These are phyloP conservation scores for Pelosia muscerda DNA, from an alignment of 2,888 invertebrate species.

Conservation along the genomic window DNA sequence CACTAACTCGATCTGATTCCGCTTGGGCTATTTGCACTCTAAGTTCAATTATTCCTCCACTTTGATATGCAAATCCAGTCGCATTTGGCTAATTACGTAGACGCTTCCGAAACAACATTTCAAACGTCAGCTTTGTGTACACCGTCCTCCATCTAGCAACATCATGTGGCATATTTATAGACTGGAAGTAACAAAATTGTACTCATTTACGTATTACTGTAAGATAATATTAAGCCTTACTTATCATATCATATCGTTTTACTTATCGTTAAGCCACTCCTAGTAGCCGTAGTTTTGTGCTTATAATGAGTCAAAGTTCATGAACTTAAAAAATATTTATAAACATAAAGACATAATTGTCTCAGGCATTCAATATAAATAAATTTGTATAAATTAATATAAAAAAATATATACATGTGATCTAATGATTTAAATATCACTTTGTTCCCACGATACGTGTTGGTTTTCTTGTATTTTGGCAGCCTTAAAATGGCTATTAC, in stretches of 20 bases:
- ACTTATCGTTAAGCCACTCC: background rate
- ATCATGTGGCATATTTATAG: slow-evolving; percentile 5
- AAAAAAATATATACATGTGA: slow-evolving; percentile 32
- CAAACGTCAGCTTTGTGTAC: slow-evolving; percentile 69
- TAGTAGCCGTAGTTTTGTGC: background rate
- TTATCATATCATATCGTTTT: background rate
- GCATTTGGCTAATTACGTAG: slow-evolving; percentile 83
- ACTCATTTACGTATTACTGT: background rate
- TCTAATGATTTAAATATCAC: slow-evolving; percentile 9
- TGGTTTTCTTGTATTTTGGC: slow-evolving; percentile 5
- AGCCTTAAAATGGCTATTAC: background rate
- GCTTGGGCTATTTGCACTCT: slow-evolving; percentile 83
- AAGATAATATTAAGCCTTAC: background rate
- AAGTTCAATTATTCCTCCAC: slow-evolving; percentile 83
- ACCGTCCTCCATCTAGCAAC: slow-evolving; percentile 8
- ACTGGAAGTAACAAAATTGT: background rate
- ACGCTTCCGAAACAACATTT: slow-evolving; percentile 76
- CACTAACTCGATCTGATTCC: slow-evolving; percentile 83
- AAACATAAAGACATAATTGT: background rate
- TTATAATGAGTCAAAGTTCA: background rate
- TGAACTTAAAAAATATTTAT: background rate
- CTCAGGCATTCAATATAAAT: background rate
- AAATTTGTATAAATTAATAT: slow-evolving; percentile 42
- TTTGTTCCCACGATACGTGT: slow-evolving; percentile 7
- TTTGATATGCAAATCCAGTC: slow-evolving; percentile 85